A percentile compares a stretch with the other conserved stretches of the same genome.
Evolutionary conservation across 1,140 invertebrate genomes (phyloP).

Genomic region (Solenopsis invicta): DNA sequence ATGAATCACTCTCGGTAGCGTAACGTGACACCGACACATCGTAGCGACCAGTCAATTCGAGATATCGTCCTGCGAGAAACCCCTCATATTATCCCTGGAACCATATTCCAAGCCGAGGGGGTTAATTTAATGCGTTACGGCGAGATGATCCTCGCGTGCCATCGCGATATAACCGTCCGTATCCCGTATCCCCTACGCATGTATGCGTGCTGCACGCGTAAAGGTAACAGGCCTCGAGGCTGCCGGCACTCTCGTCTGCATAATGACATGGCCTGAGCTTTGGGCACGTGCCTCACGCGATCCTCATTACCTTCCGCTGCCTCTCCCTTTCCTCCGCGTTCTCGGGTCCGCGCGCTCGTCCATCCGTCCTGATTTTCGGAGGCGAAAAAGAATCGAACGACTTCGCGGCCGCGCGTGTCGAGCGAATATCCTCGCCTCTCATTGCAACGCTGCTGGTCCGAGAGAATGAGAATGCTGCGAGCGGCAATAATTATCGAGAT

Average conservation of each 20-base stretch:
- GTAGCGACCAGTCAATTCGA: conserved; percentile 58
- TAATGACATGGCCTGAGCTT: conserved; percentile 82
- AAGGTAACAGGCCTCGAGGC: conserved; percentile 75
- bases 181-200: conserved; percentile 15
- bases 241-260: conserved; percentile 79
- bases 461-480: not conserved
- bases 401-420: not conserved
- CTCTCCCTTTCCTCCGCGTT: conserved; percentile 23
- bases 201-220: conserved; percentile 67
- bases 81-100: not conserved
- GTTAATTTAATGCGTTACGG: conserved; percentile 31
- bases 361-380: conserved; percentile 19
- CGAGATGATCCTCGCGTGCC: conserved; percentile 47
- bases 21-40: conserved; percentile 60
- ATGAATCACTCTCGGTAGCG: conserved; percentile 64
- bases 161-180: conserved; percentile 27
- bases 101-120: conserved; percentile 9
- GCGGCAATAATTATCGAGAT: not conserved
- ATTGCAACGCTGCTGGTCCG: not conserved
- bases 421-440: not conserved
- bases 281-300: conserved; percentile 86
- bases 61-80: not conserved
- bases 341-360: not conserved
- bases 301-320: conserved; percentile 81
- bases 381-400: not conserved